These are phyloP conservation scores for Lepidurus arcticus DNA, from an alignment of 1,140 invertebrate genomes.

Conservation along the genomic window DNA sequence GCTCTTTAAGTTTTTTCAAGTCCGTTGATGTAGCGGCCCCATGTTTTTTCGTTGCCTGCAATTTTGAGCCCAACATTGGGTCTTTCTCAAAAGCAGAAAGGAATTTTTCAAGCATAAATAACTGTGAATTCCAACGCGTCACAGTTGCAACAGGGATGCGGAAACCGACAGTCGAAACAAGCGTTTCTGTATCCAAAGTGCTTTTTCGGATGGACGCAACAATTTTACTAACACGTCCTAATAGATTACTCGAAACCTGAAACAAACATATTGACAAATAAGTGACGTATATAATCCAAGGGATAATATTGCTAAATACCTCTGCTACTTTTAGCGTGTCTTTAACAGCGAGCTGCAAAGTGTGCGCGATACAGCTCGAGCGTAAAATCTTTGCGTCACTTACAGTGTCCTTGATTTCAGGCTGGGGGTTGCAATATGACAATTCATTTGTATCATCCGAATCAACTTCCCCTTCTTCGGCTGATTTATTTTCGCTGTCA, in stretches of 20 bases:
- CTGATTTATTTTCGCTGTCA: neutral
- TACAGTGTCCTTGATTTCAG: constrained; percentile 15
- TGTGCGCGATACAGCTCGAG: constrained; percentile 27
- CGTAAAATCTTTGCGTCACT: neutral
- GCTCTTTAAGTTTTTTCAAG: constrained; percentile 4
- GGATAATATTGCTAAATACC: constrained; percentile 14
- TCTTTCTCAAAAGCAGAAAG: constrained; percentile 25
- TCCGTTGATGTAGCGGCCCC: constrained; percentile 22
- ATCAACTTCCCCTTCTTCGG: neutral
- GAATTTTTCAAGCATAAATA: constrained; percentile 8
- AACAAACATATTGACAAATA: constrained; percentile 7
- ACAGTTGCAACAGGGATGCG: constrained; percentile 23
- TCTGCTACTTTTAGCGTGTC: constrained; percentile 19
- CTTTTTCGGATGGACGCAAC: constrained; percentile 31
- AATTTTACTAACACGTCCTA: constrained; percentile 29
- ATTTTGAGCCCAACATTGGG: constrained; percentile 6
- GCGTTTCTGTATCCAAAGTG: neutral
- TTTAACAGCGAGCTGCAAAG: constrained; percentile 19
- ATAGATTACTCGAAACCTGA: neutral
- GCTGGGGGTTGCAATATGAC: constrained; percentile 20
- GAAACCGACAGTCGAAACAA: constrained; percentile 26
- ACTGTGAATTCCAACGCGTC: constrained; percentile 29
- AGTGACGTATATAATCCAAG: neutral
- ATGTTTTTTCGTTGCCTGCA: constrained; percentile 26
- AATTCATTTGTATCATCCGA: constrained; percentile 24